These are phyloP conservation scores for Falco naumanni DNA, from an alignment of 2,797 vertebrate genomes.

Conservation along the genomic window DNA sequence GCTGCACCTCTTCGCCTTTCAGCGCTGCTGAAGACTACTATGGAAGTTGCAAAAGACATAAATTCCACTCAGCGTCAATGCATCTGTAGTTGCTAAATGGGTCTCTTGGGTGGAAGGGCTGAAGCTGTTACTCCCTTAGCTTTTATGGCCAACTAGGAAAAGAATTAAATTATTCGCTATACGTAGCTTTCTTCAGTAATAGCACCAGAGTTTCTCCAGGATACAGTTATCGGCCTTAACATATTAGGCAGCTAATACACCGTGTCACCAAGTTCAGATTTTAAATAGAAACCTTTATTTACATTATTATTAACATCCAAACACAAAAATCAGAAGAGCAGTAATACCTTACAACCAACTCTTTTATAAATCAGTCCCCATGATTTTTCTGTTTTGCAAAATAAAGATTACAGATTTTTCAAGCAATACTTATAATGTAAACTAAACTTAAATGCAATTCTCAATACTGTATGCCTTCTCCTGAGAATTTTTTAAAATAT, in stretches of 20 bases:
- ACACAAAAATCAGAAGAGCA: slow-evolving; percentile 83
- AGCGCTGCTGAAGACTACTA: background rate
- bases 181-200: background rate
- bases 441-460: slow-evolving; percentile 70
- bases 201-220: background rate
- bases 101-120: accelerated
- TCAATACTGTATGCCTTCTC: slow-evolving; percentile 75
- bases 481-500: slow-evolving; percentile 76
- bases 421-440: slow-evolving; percentile 74
- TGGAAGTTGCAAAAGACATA: background rate
- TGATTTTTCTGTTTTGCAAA: slow-evolving; percentile 67
- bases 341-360: slow-evolving; percentile 85
- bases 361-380: slow-evolving; percentile 77
- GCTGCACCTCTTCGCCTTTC: background rate
- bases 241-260: background rate
- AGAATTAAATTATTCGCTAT: background rate
- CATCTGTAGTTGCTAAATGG: background rate
- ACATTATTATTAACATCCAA: slow-evolving; percentile 91
- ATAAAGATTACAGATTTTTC: slow-evolving; percentile 69
- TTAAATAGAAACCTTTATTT: slow-evolving; percentile 99
- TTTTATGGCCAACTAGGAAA: background rate
- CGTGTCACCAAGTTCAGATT: slow-evolving; percentile 17
- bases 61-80: background rate
- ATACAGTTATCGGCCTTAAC: background rate
- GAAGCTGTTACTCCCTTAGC: background rate